Percentiles rank a stretch among this genome's conserved stretches.
These are phyloP conservation scores for Alviniconcha marisindica DNA, from an alignment of 1,140 invertebrate species.

Conservation along the genomic window DNA sequence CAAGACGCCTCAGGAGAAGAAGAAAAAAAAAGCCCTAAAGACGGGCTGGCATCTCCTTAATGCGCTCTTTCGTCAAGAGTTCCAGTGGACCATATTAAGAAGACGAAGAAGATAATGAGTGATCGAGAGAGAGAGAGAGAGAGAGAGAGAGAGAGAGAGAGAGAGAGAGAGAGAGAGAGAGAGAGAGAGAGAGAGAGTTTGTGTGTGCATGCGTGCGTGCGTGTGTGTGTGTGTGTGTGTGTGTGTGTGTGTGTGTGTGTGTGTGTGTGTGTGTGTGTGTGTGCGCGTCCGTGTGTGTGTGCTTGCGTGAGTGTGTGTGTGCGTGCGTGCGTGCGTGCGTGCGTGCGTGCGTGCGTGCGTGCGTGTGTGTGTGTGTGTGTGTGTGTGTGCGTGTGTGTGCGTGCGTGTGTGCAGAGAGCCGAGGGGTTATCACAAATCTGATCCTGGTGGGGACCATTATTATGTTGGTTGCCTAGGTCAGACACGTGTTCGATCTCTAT, in stretches of 20 bases:
- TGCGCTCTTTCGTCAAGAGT: no score
- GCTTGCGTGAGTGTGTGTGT: not conserved
- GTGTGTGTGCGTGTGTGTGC: not conserved
- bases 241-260: not conserved
- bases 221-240: not conserved
- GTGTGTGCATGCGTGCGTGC: not conserved
- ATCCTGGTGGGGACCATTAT: no score
- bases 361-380: no score
- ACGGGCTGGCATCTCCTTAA: no score
- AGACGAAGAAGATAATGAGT: not conserved
- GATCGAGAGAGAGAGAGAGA: not conserved
- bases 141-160: conserved; percentile 2
- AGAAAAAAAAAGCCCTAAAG: no score
- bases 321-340: not conserved
- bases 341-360: not conserved
- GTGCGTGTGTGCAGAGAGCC: no score
- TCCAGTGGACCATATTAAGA: no score
- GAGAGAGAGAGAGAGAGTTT: not conserved
- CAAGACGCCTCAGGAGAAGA: no score
- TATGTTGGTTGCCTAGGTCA: no score
- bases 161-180: conserved; percentile 17
- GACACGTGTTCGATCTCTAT: no score
- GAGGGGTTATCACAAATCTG: no score
- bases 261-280: not conserved
- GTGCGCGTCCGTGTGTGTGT: not conserved